phyloP scores from a whole-genome alignment of 1,140 invertebrate species.

The Drosophila santomea region DNA sequence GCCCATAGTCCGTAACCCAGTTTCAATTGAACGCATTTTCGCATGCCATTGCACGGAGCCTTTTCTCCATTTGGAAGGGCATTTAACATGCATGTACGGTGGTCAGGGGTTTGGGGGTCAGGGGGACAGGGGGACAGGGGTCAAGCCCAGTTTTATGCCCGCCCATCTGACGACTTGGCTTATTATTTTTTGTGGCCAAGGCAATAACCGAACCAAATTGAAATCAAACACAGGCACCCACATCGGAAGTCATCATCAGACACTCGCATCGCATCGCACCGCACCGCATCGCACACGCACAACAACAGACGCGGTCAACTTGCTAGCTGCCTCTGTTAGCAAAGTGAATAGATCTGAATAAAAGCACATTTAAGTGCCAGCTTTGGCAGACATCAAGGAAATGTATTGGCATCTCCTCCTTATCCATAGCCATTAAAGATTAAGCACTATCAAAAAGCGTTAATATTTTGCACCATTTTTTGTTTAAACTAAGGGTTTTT shows the following conservation, averaged over 20 bases:
- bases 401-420: no score
- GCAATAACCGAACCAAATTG: conserved; percentile 76
- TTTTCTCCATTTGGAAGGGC: conserved; percentile 6
- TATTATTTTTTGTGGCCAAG: conserved; percentile 77
- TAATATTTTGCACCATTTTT: no score
- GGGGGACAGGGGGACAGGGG: not conserved
- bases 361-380: no score
- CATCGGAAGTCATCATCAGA: conserved; percentile 48
- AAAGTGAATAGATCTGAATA: no score
- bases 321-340: not conserved
- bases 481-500: no score
- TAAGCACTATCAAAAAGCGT: no score
- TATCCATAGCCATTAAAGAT: no score
- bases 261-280: not conserved
- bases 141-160: conserved; percentile 64
- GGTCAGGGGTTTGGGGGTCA: not conserved
- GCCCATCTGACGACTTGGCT: conserved; percentile 51
- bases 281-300: conserved; percentile 5
- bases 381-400: no score
- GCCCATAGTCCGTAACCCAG: conserved; percentile 69
- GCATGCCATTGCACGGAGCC: conserved; percentile 72
- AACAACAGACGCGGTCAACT: not conserved
- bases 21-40: conserved; percentile 81
- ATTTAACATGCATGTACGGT: conserved; percentile 55
- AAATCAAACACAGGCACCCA: conserved; percentile 69